Base-by-base conservation (phyloP, 1,140 invertebrate species). In the Drosophila equinoxialis region DNA sequence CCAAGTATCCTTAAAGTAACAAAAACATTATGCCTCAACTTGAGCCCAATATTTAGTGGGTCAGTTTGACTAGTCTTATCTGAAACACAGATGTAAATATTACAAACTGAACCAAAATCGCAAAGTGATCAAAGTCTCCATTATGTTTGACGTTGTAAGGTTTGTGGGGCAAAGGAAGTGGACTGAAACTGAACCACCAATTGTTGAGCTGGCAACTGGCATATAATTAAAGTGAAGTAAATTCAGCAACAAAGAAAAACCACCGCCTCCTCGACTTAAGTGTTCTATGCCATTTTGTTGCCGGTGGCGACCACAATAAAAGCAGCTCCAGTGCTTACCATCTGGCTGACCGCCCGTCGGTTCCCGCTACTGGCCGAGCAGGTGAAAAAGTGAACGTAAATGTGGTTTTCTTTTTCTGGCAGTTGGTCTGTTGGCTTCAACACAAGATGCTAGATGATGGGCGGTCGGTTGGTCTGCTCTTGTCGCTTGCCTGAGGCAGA, bases 211-310 rank as follows among this genome's bases (percentile, higher is more conserved):
- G 14, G 8, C 51, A 54, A 23, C 51, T 54, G n/a, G 10, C 65
- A 26, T 57, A 37, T 64, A 68, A 69, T 73, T 69, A 54, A 69
- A 69, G 26, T 41, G 59, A 64, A 74, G 42, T 42, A 74, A 69
- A 63, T 14, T 42, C 14, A 39, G 20, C 17, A 23, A 37, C 17
- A 57, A 20, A 57, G 17, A 33, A 14, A 20, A 33, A 2, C 61
- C 33, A 37, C 4, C 17, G 13, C 3, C 17, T 42, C 4, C 59
- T 42, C n/a, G 59, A 11, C 17, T 26, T n/a, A 11, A 30, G 6
- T 30, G 30, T 6, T 30, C 30, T 30, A 30, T 30, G n/a, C 26
- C 54, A 33, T 33, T 33, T 33, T 7, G 57, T 63, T 66, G 62
- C 37, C 41, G 17, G n/a, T 51, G 66, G 66, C 71, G 65, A 59